Evolutionary conservation across 2,113 vertebrate species (phyloP).

Genomic region (Alces alces): DNA sequence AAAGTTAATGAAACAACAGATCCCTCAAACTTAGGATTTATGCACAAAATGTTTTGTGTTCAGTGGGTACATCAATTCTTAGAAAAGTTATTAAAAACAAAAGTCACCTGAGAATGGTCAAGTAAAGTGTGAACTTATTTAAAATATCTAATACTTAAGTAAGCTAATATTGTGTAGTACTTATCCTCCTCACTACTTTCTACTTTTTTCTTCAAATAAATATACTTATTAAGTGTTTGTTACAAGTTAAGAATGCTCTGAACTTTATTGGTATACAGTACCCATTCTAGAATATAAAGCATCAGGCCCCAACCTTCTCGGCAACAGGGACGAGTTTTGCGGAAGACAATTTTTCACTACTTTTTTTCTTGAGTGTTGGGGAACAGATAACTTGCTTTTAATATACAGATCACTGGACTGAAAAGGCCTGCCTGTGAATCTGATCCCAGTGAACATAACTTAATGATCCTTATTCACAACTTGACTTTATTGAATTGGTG

Average conservation of each 20-base stretch:
- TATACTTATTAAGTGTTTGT: background rate
- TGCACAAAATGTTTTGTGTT: background rate
- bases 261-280: background rate
- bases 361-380: background rate
- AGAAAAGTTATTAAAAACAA: background rate
- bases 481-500: background rate
- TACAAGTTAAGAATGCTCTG: background rate
- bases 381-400: background rate
- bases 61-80: background rate
- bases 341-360: background rate
- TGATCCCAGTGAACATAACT: background rate
- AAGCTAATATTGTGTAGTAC: background rate
- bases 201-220: background rate
- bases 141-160: background rate
- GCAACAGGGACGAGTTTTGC: background rate
- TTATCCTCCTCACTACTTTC: background rate
- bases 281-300: background rate
- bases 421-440: background rate
- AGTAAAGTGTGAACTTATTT: background rate
- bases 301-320: background rate
- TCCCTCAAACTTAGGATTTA: background rate
- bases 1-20: background rate
- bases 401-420: background rate
- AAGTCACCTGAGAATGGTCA: background rate
- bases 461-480: background rate